Percentiles rank a stretch among this genome's conserved stretches.
phyloP scores from a whole-genome alignment of 2,888 invertebrate genomes.

The Ophraella communa region DNA sequence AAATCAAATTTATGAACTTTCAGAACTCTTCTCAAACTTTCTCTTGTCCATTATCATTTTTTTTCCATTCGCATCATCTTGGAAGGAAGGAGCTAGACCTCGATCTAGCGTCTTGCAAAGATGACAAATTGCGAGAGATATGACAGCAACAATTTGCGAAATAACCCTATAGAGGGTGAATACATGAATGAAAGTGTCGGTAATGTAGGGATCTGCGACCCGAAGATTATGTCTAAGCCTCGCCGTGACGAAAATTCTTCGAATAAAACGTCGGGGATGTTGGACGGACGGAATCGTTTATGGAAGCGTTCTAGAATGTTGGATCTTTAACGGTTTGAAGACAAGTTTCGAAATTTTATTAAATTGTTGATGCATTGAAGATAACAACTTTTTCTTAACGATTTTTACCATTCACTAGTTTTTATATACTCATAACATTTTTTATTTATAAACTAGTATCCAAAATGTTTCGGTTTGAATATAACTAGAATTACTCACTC shows the following conservation, averaged over 20 bases:
- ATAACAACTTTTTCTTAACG: too few relatives aligned
- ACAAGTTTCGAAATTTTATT: conserved; percentile 9
- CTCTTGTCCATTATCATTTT: conserved; percentile 34
- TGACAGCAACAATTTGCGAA: conserved; percentile 56
- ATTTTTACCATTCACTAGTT: too few relatives aligned
- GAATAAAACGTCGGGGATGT: conserved; percentile 11
- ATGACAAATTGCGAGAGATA: conserved; percentile 55
- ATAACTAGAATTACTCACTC: too few relatives aligned
- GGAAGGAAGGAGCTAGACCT: conserved; percentile 27
- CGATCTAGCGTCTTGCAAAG: conserved; percentile 29
- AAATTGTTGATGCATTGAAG: neutral
- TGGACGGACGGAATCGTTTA: conserved; percentile 14
- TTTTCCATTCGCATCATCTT: conserved; percentile 31
- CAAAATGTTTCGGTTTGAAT: too few relatives aligned
- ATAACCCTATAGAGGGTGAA: conserved; percentile 54
- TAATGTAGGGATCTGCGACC: conserved; percentile 50
- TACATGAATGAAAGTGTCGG: conserved; percentile 57
- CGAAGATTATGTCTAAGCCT: conserved; percentile 51
- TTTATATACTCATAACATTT: too few relatives aligned
- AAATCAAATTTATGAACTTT: conserved; percentile 36
- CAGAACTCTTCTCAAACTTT: conserved; percentile 31
- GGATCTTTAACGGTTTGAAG: neutral
- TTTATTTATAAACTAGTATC: too few relatives aligned
- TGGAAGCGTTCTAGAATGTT: conserved; percentile 17
- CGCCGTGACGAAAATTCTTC: conserved; percentile 45